phyloP scores from a whole-genome alignment of 1,140 invertebrate species.

The Apis laboriosa region DNA sequence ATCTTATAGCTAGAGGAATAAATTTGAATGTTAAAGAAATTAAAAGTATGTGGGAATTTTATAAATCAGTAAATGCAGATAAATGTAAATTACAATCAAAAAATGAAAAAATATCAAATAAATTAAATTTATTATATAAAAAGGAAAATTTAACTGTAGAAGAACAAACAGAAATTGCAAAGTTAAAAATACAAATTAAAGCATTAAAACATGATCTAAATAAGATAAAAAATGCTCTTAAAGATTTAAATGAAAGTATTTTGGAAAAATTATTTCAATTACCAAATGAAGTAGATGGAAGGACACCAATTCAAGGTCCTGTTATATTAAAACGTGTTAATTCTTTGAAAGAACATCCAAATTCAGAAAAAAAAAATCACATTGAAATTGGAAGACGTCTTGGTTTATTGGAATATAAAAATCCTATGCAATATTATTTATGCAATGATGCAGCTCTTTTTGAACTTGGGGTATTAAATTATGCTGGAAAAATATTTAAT shows the following conservation, averaged over 20 bases:
- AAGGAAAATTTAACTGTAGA: slow-evolving; percentile 73
- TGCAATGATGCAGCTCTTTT: slow-evolving; percentile 84
- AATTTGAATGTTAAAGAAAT: slow-evolving; percentile 79
- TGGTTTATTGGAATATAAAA: slow-evolving; percentile 83
- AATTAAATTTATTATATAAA: slow-evolving; percentile 65
- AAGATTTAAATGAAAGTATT: slow-evolving; percentile 84
- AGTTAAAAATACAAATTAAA: slow-evolving; percentile 80
- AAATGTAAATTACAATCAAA: slow-evolving; percentile 77
- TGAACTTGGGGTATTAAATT: slow-evolving; percentile 82
- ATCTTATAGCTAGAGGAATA: slow-evolving; percentile 78
- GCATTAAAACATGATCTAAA: slow-evolving; percentile 84
- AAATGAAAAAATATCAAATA: slow-evolving; percentile 66
- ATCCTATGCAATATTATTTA: slow-evolving; percentile 84
- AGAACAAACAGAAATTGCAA: slow-evolving; percentile 77
- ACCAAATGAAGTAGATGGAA: slow-evolving; percentile 85
- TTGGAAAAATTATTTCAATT: slow-evolving; percentile 82
- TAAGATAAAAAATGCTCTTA: slow-evolving; percentile 81
- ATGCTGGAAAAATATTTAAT: slow-evolving; percentile 74
- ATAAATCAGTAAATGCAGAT: slow-evolving; percentile 76
- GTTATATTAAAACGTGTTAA: slow-evolving; percentile 79
- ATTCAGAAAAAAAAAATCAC: slow-evolving; percentile 77
- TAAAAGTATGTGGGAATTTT: slow-evolving; percentile 81
- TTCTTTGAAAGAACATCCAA: background rate
- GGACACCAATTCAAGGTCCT: slow-evolving; percentile 80
- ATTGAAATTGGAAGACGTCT: slow-evolving; percentile 82